A percentile compares a stretch with the other conserved stretches of the same genome.
phyloP scores from a whole-genome alignment of 2,888 invertebrate genomes.

The Epiblema foenella region DNA sequence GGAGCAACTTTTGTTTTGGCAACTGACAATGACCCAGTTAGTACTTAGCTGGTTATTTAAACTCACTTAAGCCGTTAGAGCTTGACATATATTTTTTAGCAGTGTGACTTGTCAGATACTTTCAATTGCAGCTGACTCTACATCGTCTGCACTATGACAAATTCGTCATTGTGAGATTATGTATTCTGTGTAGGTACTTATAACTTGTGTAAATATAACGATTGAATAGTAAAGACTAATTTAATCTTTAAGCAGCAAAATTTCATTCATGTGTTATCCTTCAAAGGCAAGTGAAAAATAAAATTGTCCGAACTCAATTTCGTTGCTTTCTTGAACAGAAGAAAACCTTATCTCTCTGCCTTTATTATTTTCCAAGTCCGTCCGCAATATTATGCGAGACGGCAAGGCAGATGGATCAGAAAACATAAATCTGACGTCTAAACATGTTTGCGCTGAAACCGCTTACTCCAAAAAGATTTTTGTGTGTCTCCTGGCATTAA shows the following conservation, averaged over 20 bases:
- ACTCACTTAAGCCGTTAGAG: too few species aligned
- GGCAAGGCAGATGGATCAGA: conserved; percentile 78
- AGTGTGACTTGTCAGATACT: too few species aligned
- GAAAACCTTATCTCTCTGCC: conserved; percentile 74
- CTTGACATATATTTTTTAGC: too few species aligned
- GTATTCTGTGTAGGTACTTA: not conserved
- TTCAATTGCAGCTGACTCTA: not conserved
- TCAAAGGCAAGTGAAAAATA: conserved; percentile 73
- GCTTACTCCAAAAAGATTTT: conserved; percentile 57
- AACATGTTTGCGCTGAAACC: conserved; percentile 75
- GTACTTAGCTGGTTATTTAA: too few species aligned
- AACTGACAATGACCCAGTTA: too few species aligned
- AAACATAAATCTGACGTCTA: conserved; percentile 80
- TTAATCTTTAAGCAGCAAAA: conserved; percentile 61
- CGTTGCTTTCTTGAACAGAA: conserved; percentile 68
- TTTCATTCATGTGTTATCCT: conserved; percentile 65
- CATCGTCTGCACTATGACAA: not conserved
- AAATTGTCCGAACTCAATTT: conserved; percentile 74
- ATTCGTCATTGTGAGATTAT: not conserved
- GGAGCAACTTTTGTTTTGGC: too few species aligned
- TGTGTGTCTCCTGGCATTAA: conserved; percentile 48
- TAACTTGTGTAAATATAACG: conserved; percentile 2
- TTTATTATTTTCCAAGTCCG: conserved; percentile 81
- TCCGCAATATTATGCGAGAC: conserved; percentile 79
- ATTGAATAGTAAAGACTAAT: conserved; percentile 57